These are phyloP conservation scores for Fringilla coelebs DNA, from an alignment of 2,797 vertebrate genomes.

Conservation along the genomic window DNA sequence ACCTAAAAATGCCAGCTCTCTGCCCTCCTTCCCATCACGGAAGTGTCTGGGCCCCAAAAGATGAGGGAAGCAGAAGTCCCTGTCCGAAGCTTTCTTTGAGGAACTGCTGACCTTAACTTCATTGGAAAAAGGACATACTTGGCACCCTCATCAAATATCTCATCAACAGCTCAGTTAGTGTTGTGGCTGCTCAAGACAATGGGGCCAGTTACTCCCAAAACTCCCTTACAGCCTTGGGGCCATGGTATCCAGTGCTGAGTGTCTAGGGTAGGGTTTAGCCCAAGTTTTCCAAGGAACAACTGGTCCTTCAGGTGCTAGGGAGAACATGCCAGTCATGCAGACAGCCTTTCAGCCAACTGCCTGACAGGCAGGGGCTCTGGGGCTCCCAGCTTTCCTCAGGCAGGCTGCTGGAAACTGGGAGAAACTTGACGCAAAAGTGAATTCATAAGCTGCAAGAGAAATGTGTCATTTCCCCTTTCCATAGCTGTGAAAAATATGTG, in stretches of 20 bases:
- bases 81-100: not conserved
- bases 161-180: not conserved
- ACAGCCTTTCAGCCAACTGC: not conserved
- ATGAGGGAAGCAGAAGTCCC: not conserved
- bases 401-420: not conserved
- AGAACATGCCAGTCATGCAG: not conserved
- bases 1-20: not conserved
- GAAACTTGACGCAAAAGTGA: not conserved
- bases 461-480: not conserved
- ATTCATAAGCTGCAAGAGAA: not conserved
- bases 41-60: not conserved
- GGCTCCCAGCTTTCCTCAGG: not conserved
- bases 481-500: not conserved
- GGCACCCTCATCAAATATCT: not conserved
- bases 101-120: not conserved
- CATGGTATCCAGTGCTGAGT: not conserved
- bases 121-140: not conserved
- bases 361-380: not conserved
- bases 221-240: not conserved
- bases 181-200: not conserved
- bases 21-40: fast-evolving
- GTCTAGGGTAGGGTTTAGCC: not conserved
- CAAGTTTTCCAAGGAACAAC: not conserved
- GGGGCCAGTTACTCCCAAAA: not conserved
- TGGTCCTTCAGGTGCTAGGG: not conserved